A percentile compares a stretch with the other conserved stretches of the same genome.
phyloP scores from a whole-genome alignment of 2,888 invertebrate genomes.

The Eupsilia transversa region DNA sequence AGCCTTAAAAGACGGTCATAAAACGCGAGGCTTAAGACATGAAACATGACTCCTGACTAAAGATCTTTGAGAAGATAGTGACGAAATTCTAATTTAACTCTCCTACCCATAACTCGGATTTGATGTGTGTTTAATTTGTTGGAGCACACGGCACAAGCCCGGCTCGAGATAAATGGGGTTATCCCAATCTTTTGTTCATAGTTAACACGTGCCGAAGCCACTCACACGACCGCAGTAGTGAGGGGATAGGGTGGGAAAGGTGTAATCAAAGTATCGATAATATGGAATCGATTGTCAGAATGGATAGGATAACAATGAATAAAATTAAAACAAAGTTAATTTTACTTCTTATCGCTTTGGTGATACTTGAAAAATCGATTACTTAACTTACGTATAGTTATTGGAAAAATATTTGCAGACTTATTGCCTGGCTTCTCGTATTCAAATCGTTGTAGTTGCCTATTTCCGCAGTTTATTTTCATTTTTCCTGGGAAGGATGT shows the following conservation, averaged over 20 bases:
- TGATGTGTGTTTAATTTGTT: conserved; percentile 64
- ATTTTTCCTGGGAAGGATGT: background rate
- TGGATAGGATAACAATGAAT: too few relatives aligned
- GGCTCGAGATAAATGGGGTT: conserved; percentile 64
- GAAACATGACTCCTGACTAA: conserved; percentile 21
- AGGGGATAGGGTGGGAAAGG: background rate
- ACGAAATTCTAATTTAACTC: conserved; percentile 52
- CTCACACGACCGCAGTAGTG: conserved; percentile 60
- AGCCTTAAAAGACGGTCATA: conserved; percentile 11
- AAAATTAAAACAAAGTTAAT: background rate
- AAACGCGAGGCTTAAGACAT: conserved; percentile 22
- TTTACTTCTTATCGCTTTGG: background rate
- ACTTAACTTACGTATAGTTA: background rate
- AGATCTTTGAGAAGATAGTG: conserved; percentile 47
- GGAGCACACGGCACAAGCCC: conserved; percentile 45
- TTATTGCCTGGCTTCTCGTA: background rate
- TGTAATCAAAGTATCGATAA: conserved; percentile 27
- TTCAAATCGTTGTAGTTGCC: background rate
- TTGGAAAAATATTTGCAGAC: background rate
- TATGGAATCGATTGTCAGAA: background rate
- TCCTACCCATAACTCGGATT: conserved; percentile 58
- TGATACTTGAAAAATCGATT: background rate
- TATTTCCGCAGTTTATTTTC: background rate
- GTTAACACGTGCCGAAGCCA: conserved; percentile 66
- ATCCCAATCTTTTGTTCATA: conserved; percentile 70